phyloP scores from a whole-genome alignment of 2,797 vertebrate species.

The Phrynocephalus vlangalii region DNA sequence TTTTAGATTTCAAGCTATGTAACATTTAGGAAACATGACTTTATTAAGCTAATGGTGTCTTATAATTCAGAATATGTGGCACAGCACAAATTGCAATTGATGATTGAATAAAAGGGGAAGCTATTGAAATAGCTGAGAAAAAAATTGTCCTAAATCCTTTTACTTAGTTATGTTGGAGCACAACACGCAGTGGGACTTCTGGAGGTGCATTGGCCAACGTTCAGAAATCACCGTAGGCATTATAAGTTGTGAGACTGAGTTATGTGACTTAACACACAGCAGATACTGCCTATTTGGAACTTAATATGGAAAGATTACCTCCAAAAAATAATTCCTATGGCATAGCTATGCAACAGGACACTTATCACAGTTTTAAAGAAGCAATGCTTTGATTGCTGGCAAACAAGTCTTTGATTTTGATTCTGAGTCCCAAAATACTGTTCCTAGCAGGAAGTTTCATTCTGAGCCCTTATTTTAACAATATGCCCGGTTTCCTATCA shows the following conservation, averaged over 20 bases:
- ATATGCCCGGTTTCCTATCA: not conserved
- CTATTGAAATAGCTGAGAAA: not conserved
- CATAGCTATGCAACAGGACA: too few species aligned
- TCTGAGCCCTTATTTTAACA: conserved; percentile 2
- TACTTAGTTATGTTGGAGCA: too few species aligned
- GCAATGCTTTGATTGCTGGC: not conserved
- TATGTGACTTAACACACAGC: too few species aligned
- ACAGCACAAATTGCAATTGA: not conserved
- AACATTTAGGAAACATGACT: not conserved
- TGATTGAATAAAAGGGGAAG: not conserved
- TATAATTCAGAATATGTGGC: not conserved
- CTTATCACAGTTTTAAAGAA: not conserved
- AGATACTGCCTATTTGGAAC: too few species aligned
- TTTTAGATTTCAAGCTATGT: not conserved
- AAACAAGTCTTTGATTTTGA: not conserved
- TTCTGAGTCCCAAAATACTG: not conserved
- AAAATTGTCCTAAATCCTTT: not conserved
- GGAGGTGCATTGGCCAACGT: too few species aligned
- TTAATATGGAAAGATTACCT: too few species aligned
- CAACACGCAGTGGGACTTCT: too few species aligned
- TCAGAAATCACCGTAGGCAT: too few species aligned
- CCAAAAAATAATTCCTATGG: too few species aligned
- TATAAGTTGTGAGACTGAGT: too few species aligned
- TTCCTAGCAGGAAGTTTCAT: not conserved
- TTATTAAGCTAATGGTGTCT: not conserved